A percentile compares a stretch with the other conserved stretches of the same genome.
Conservation (phyloP, 2,113 vertebrate genomes). For the Cheilinus undulatus region DNA sequence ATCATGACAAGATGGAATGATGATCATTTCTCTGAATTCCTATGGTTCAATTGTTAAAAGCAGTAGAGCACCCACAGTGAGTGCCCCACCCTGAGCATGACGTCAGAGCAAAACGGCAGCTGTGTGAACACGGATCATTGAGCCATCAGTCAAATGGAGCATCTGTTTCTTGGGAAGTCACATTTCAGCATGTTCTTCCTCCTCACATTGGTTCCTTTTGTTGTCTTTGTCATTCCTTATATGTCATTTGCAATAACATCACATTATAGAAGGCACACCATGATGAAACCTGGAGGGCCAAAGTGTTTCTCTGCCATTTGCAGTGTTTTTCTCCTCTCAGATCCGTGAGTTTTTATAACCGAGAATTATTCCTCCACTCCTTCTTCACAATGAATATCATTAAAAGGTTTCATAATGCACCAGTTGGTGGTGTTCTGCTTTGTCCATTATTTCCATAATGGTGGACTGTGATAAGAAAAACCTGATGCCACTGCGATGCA, state of each 20-base stretch:
- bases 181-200: constrained; percentile 1
- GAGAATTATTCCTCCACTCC: constrained; percentile 34
- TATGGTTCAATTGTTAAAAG: too few relatives aligned
- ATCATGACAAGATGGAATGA: too few relatives aligned
- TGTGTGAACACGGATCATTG: neutral
- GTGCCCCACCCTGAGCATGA: too few relatives aligned
- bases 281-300: neutral
- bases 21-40: too few relatives aligned
- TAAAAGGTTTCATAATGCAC: constrained; percentile 50
- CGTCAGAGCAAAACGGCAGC: too few relatives aligned
- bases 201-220: neutral
- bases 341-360: constrained; percentile 24
- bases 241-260: constrained; percentile 10
- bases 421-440: constrained; percentile 36
- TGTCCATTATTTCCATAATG: constrained; percentile 42
- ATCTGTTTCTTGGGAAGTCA: constrained; percentile 50
- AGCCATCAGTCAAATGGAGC: constrained; percentile 55
- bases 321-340: neutral
- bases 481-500: constrained; percentile 22
- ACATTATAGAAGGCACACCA: neutral
- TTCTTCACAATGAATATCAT: constrained; percentile 38
- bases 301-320: constrained; percentile 12
- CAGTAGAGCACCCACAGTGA: too few relatives aligned
- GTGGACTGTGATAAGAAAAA: constrained; percentile 34
- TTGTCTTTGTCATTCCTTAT: constrained; percentile 4